These are phyloP conservation scores for Tokudaia tokunoshimensis DNA, from an alignment of 2,797 vertebrate species.

Conservation along the genomic window DNA sequence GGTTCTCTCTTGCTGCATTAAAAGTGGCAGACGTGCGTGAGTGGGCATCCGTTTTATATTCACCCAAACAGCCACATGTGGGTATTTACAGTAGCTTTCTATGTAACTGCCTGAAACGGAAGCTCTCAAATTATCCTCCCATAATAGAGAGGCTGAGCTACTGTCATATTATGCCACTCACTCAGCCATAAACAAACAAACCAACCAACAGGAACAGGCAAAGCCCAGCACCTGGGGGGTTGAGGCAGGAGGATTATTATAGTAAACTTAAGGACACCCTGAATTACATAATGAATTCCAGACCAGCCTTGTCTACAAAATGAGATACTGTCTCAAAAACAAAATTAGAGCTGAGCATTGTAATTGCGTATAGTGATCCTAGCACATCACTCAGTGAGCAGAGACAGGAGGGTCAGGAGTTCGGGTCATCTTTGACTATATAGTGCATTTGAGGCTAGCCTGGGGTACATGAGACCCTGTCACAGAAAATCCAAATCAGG, in stretches of 20 bases:
- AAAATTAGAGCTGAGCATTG: neutral
- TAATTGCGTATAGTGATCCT: neutral
- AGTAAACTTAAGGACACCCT: neutral
- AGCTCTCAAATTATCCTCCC: neutral
- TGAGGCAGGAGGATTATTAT: neutral
- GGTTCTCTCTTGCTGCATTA: neutral
- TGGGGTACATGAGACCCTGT: neutral
- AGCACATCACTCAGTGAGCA: neutral
- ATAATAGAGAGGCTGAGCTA: rapidly evolving
- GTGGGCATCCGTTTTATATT: neutral
- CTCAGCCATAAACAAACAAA: neutral
- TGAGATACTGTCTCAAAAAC: neutral
- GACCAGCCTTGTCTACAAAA: neutral
- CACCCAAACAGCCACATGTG: neutral
- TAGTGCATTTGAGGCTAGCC: neutral
- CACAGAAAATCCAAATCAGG: neutral
- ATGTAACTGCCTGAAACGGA: neutral
- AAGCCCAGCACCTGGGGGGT: neutral
- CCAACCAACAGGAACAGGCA: neutral
- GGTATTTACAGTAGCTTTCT: neutral
- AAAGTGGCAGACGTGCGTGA: neutral
- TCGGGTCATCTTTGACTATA: neutral
- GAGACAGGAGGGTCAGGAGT: neutral
- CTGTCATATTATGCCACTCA: rapidly evolving
- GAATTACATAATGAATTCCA: neutral